A percentile compares a stretch with the other conserved stretches of the same genome.
Conservation (phyloP, 2,113 vertebrate species). For the Oryzias melastigma region DNA sequence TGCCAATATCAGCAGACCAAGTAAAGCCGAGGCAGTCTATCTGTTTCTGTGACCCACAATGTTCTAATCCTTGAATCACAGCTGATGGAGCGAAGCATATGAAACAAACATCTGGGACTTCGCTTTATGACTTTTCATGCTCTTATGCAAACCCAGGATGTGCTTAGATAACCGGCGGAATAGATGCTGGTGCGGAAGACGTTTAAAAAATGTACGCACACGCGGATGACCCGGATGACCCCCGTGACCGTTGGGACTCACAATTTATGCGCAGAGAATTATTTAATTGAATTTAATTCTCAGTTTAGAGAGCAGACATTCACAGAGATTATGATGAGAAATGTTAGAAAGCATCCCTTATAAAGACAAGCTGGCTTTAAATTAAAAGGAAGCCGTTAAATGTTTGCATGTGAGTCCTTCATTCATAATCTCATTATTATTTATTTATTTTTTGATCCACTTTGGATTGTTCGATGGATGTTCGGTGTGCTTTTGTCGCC, state of each 20-base stretch:
- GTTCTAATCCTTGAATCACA: constrained; percentile 11
- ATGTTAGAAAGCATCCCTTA: too few relatives aligned
- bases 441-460: too few relatives aligned
- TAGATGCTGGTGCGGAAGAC: constrained; percentile 6
- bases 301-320: neutral
- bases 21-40: neutral
- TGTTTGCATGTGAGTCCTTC: neutral
- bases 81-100: constrained; percentile 3
- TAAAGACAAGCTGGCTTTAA: neutral
- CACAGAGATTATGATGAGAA: neutral
- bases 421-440: constrained; percentile 19
- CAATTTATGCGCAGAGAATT: constrained; percentile 6
- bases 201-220: constrained; percentile 25
- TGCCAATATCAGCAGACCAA: neutral
- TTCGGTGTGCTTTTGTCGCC: constrained; percentile 14
- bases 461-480: neutral
- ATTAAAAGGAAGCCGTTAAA: neutral
- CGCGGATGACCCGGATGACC: constrained; percentile 12
- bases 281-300: neutral
- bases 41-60: constrained; percentile 16
- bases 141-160: constrained; percentile 11
- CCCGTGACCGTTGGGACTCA: constrained; percentile 16
- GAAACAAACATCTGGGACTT: constrained; percentile 21
- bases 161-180: constrained; percentile 7
- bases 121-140: constrained; percentile 7